Conservation (phyloP, 2,113 vertebrate genomes). For the Caranx ignobilis region DNA sequence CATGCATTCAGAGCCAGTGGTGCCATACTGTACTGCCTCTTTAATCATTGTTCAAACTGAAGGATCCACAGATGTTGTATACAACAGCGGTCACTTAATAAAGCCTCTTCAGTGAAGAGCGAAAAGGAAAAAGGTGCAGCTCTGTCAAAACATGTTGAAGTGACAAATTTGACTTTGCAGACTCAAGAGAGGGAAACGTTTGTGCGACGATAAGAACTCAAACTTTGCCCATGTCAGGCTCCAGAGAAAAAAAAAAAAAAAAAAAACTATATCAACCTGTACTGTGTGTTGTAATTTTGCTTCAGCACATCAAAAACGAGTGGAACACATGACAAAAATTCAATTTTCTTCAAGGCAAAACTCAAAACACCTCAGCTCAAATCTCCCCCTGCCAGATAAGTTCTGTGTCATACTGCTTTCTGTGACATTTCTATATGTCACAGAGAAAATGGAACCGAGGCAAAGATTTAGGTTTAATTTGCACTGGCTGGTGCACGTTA, state of each 20-base stretch:
- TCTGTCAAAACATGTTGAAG: conserved; percentile 5
- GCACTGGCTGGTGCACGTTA: background rate
- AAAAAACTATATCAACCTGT: background rate
- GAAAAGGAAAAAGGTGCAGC: conserved; percentile 3
- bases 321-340: background rate
- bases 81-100: conserved; percentile 22
- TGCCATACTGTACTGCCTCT: conserved; percentile 26
- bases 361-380: background rate
- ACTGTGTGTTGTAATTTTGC: background rate
- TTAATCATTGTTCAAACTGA: conserved; percentile 49
- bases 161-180: conserved; percentile 10
- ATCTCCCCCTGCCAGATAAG: background rate
- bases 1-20: conserved; percentile 34
- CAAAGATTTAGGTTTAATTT: background rate
- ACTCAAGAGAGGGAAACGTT: background rate
- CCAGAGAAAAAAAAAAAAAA: background rate
- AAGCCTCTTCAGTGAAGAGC: conserved; percentile 20
- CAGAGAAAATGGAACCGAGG: background rate
- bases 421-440: background rate
- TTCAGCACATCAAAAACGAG: background rate
- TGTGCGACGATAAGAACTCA: background rate
- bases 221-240: background rate
- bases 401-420: conserved; percentile 7
- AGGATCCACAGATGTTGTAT: conserved; percentile 20
- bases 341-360: background rate